A percentile compares a stretch with the other conserved stretches of the same genome.
Conservation (phyloP, 2,797 vertebrate genomes). For the Phoeniculus purpureus region DNA sequence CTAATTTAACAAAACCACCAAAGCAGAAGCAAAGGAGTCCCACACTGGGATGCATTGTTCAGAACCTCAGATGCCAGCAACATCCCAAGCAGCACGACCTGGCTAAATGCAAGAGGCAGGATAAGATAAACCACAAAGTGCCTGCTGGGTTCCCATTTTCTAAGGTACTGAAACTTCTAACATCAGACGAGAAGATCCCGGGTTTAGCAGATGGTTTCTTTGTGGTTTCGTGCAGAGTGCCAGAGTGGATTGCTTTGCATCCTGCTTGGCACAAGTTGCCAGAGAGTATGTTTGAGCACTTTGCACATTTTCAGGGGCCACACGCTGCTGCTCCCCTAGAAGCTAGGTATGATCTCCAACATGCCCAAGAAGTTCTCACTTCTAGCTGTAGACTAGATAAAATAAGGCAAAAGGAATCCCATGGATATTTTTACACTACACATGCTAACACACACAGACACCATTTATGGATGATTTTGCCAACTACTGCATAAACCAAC, state of each 20-base stretch:
- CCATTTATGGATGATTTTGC: background rate
- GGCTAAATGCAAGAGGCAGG: background rate
- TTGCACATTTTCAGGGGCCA: background rate
- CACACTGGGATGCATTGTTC: accelerated
- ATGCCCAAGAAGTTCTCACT: background rate
- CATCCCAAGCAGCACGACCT: background rate
- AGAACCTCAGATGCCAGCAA: background rate
- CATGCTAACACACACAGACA: background rate
- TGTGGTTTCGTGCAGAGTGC: background rate
- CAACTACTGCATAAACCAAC: background rate
- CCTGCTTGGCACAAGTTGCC: background rate
- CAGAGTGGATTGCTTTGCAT: background rate
- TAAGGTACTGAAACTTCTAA: background rate
- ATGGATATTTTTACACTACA: background rate
- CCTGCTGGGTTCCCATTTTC: background rate
- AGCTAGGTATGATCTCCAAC: background rate
- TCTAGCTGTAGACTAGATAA: background rate
- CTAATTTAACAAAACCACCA: background rate
- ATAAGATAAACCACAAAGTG: background rate
- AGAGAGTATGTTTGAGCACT: background rate
- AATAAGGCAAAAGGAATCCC: background rate
- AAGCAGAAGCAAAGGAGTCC: background rate
- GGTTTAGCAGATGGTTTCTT: slow-evolving; percentile 20
- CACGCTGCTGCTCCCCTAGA: background rate
- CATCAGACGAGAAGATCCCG: background rate